Evolutionary conservation across 2,113 vertebrate genomes (phyloP).

Genomic region (Ibidorhyncha struthersii): DNA sequence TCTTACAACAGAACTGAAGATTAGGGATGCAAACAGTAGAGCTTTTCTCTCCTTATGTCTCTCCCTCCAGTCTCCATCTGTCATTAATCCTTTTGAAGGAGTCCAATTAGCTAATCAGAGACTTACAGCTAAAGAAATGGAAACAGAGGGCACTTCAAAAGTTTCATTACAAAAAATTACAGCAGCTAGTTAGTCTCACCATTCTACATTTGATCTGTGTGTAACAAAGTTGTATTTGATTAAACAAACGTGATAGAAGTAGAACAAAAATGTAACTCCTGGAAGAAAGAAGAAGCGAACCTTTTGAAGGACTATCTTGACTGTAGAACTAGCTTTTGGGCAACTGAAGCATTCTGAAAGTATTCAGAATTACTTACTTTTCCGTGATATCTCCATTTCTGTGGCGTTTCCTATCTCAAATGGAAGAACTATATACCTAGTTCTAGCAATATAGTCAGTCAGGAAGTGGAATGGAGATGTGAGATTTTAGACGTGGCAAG

Average conservation of each 20-base stretch:
- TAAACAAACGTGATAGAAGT: neutral
- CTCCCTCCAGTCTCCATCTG: neutral
- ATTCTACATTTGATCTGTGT: neutral
- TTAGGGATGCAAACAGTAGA: neutral
- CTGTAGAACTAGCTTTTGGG: neutral
- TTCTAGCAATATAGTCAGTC: neutral
- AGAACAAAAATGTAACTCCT: neutral
- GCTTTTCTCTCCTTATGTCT: neutral
- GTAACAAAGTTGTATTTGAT: neutral
- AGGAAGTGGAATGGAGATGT: rapidly evolving
- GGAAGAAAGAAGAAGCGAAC: neutral
- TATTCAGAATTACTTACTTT: neutral
- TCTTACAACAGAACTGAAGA: neutral
- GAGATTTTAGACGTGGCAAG: neutral
- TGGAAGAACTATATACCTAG: neutral
- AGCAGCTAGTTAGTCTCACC: neutral
- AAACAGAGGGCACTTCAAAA: neutral
- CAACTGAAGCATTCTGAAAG: neutral
- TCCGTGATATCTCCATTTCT: neutral
- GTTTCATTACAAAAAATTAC: neutral
- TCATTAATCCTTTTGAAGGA: neutral
- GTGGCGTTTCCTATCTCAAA: neutral
- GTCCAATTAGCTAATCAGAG: neutral
- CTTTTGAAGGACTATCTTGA: neutral
- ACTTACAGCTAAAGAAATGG: neutral